Percentiles rank a stretch among this genome's conserved stretches.
Conservation (phyloP, 2,888 invertebrate genomes). For the Thera obeliscata region DNA sequence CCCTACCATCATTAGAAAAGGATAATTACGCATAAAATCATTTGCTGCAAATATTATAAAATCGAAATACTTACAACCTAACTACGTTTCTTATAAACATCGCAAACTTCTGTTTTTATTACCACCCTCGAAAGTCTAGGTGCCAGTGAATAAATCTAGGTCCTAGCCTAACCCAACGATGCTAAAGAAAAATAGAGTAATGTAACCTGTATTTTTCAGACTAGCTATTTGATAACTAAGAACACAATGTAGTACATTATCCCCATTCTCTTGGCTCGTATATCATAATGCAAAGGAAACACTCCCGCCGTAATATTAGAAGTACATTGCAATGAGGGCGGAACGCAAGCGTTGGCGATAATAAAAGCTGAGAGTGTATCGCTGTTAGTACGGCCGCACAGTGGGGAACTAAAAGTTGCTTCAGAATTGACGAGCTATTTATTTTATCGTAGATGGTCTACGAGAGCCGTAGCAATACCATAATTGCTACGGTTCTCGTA, state of each 20-base stretch:
- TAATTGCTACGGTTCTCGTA: conserved; percentile 2
- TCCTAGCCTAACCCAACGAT: no score
- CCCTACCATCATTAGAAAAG: no score
- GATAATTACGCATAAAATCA: no score
- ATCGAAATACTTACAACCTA: no score
- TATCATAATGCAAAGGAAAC: conserved; percentile 30
- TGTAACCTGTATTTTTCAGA: not conserved
- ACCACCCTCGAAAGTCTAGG: no score
- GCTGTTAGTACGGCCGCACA: not conserved
- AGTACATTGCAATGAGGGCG: conserved; percentile 20
- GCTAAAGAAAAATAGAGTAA: no score
- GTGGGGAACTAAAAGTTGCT: conserved; percentile 2
- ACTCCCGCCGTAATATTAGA: conserved; percentile 23
- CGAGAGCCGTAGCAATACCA: not conserved
- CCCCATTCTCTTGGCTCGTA: conserved; percentile 18
- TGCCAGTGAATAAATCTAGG: no score
- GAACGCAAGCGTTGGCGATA: conserved; percentile 15
- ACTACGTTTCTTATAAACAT: no score
- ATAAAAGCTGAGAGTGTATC: conserved; percentile 16
- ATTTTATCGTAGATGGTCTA: not conserved
- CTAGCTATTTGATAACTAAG: conserved; percentile 13
- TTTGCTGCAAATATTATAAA: no score
- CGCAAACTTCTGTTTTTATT: no score
- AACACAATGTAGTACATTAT: conserved; percentile 18
- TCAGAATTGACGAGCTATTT: not conserved